Evolutionary conservation across 1,140 invertebrate genomes (phyloP), one percentile per base, ranked within the genome.

Genomic region (Diploscapter pachys): DNA sequence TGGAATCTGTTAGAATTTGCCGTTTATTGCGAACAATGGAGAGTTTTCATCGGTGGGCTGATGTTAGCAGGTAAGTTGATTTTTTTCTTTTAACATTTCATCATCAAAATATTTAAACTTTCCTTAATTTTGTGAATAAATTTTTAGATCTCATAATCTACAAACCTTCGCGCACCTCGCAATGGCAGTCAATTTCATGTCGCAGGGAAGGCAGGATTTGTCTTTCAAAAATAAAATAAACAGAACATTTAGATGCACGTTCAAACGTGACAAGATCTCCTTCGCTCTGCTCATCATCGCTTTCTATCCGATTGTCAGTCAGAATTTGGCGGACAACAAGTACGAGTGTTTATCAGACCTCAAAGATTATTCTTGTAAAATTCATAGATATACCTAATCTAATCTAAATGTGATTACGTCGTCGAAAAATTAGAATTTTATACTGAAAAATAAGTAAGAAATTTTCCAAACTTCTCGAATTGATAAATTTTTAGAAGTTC

Each of bases 241-340:
- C 3, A 65, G 72, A 66, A 56, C 52, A 49, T 63, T 63, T 66
- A 73, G 72, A 57, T 65, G 54, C 9, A 65, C 62, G n/a, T 57
- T 73, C 54, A 64, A 66, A 11, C 56, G 61, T 9, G 72, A 73
- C 55, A 9, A 56, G 51, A 63, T 64, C 5, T 73, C 72, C 0
- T 57, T 73, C 5, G 72, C 72, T 9, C 72, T 73, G 5, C 61
- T 62, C 51, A 65, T 73, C 13, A 73, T 73, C 54, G 56, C 72
- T 3, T 61, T 59, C 4, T 70, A 13, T 5, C 68, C 68, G 31
- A 61, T 59, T 50, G 62, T 70, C 6, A 49, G 56, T n/a, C 68
- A 70, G 9, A 70, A n/a, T 13, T 56, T 70, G 52, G 59, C 68
- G 31, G 68, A 70, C 0, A 70, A 70, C 48, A 61, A 49, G 66